phyloP scores from a whole-genome alignment of 1,140 invertebrate genomes.

The Hesperophylax magnus region DNA sequence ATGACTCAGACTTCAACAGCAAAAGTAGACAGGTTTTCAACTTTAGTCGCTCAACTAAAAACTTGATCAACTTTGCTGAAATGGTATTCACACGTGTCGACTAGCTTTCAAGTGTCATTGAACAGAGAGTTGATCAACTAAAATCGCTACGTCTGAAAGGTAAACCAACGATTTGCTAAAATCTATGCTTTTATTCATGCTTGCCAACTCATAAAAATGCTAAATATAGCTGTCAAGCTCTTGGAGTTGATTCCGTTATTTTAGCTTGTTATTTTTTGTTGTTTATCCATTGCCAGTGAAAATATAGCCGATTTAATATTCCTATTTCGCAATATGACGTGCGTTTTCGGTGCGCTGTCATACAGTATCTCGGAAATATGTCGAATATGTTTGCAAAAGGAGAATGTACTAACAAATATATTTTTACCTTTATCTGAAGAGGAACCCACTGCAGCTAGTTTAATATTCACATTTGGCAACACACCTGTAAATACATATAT shows the following conservation, averaged over 20 bases:
- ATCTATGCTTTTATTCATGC: not conserved
- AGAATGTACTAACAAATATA: conserved; percentile 41
- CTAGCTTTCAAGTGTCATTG: too few relatives aligned
- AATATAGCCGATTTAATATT: not conserved
- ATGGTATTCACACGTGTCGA: too few relatives aligned
- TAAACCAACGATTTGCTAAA: too few relatives aligned
- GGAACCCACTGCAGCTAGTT: conserved; percentile 36
- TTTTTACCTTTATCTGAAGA: conserved; percentile 23
- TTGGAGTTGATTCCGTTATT: conserved; percentile 22
- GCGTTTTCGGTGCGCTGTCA: conserved; percentile 20
- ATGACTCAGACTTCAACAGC: too few relatives aligned
- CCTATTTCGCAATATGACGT: conserved; percentile 35
- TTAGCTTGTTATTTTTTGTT: conserved; percentile 31
- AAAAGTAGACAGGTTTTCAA: too few relatives aligned
- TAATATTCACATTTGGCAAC: conserved; percentile 45
- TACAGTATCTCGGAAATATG: conserved; percentile 47
- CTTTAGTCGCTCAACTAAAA: too few relatives aligned
- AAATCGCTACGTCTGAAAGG: too few relatives aligned
- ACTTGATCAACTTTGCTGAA: too few relatives aligned
- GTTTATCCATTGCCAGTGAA: not conserved
- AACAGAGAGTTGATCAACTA: too few relatives aligned
- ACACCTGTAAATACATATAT: conserved; percentile 42
- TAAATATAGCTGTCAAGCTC: conserved; percentile 27
- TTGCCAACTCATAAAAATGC: conserved; percentile 2
- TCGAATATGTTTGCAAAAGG: conserved; percentile 49